A percentile compares a stretch with the other conserved stretches of the same genome.
These are phyloP conservation scores for Pseudorhiza aurosa DNA, from an alignment of 30 jellyfish, hydroid and myxozoan species.

Conservation along the genomic window DNA sequence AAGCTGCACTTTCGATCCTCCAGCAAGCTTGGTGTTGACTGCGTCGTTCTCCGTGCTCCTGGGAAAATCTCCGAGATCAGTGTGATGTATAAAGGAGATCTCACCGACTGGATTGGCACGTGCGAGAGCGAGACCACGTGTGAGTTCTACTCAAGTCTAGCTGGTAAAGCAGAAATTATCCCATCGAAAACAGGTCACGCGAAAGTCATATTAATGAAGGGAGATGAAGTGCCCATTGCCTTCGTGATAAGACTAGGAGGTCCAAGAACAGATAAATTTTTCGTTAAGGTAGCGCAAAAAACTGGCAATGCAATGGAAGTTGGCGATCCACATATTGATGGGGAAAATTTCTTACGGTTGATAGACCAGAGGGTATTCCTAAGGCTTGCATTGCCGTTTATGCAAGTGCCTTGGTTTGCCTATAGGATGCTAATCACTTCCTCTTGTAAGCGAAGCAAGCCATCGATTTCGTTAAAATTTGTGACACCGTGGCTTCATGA, in stretches of 20 bases:
- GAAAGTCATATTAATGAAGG: conserved; percentile 9
- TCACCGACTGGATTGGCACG: conserved; percentile 35
- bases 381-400: conserved; percentile 41
- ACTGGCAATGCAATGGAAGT: neutral
- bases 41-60: neutral
- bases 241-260: neutral
- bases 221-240: neutral
- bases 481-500: conserved; percentile 68
- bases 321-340: neutral
- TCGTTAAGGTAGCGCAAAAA: neutral
- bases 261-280: neutral
- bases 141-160: neutral
- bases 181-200: conserved; percentile 28
- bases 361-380: neutral
- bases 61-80: neutral
- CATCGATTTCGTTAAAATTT: conserved; percentile 17
- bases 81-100: conserved; percentile 18
- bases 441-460: conserved; percentile 2
- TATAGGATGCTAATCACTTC: conserved; percentile 10
- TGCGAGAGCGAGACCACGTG: conserved; percentile 13
- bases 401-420: conserved; percentile 56
- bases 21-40: neutral
- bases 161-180: conserved; percentile 1
- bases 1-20: neutral
- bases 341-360: neutral